phyloP scores from a whole-genome alignment of 2,113 vertebrate genomes.

The Elaphurus davidianus region DNA sequence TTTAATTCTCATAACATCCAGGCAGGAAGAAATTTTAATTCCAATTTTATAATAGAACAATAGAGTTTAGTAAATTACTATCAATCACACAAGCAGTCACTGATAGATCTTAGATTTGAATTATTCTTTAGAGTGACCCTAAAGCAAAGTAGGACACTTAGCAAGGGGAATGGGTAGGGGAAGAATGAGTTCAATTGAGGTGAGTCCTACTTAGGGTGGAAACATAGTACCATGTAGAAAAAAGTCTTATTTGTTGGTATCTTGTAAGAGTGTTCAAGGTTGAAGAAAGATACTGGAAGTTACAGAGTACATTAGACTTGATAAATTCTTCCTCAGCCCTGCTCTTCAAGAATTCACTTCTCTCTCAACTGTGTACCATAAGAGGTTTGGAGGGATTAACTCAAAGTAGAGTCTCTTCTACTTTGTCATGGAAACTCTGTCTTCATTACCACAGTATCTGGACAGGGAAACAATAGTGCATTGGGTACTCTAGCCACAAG shows the following conservation, averaged over 20 bases:
- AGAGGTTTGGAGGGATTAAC: neutral
- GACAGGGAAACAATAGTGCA: neutral
- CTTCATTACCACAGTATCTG: neutral
- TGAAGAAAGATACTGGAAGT: neutral
- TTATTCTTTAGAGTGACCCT: neutral
- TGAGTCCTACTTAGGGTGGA: neutral
- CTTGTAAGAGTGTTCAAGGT: neutral
- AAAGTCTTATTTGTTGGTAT: neutral
- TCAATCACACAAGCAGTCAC: neutral
- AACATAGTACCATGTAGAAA: neutral
- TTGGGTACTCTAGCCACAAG: rapidly evolving
- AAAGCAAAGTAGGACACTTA: neutral
- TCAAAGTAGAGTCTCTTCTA: rapidly evolving
- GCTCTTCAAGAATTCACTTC: neutral
- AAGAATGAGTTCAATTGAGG: neutral
- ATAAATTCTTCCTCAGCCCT: rapidly evolving
- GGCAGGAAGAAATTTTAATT: neutral
- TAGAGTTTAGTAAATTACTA: neutral
- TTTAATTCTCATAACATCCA: neutral
- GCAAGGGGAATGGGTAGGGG: neutral
- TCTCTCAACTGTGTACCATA: neutral
- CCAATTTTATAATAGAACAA: neutral
- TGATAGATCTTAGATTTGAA: neutral
- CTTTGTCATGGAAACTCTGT: neutral
- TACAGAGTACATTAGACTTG: neutral